Percentiles rank a stretch among this genome's conserved stretches.
phyloP scores from a whole-genome alignment of 2,888 invertebrate genomes.

The Microctonus brassicae region DNA sequence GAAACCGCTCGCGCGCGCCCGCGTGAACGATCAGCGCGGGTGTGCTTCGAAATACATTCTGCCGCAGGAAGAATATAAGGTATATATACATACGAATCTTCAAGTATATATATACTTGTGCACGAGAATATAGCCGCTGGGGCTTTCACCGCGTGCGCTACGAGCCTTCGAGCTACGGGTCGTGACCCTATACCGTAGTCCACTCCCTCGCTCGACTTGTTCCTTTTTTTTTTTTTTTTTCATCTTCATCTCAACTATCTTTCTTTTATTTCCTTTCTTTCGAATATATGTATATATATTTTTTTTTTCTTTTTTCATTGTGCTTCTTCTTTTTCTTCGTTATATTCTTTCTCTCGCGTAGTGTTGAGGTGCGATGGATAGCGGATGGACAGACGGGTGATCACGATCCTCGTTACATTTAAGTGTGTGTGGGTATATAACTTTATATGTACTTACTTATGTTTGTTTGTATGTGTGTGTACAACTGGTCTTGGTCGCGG shows the following conservation, averaged over 20 bases:
- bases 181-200: conserved; percentile 66
- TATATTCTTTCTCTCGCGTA: conserved; percentile 36
- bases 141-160: conserved; percentile 62
- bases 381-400: conserved; percentile 39
- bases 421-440: conserved; percentile 16
- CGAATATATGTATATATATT: conserved; percentile 23
- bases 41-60: conserved; percentile 32
- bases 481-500: conserved; percentile 32
- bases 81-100: no score
- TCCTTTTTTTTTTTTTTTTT: conserved; percentile 35
- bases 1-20: conserved; percentile 47
- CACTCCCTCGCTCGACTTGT: conserved; percentile 60
- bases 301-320: conserved; percentile 24
- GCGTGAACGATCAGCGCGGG: no score
- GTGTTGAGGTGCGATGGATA: conserved; percentile 27
- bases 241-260: background rate
- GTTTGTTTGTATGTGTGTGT: conserved; percentile 38
- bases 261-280: conserved; percentile 49
- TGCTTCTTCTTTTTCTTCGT: conserved; percentile 41
- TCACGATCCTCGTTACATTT: conserved; percentile 63
- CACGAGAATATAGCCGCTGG: conserved; percentile 65
- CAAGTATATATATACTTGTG: background rate
- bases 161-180: conserved; percentile 63
- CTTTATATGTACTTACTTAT: no score
- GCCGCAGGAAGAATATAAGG: background rate